Conservation (phyloP, 2,113 vertebrate species). For the Neomonachus schauinslandi region DNA sequence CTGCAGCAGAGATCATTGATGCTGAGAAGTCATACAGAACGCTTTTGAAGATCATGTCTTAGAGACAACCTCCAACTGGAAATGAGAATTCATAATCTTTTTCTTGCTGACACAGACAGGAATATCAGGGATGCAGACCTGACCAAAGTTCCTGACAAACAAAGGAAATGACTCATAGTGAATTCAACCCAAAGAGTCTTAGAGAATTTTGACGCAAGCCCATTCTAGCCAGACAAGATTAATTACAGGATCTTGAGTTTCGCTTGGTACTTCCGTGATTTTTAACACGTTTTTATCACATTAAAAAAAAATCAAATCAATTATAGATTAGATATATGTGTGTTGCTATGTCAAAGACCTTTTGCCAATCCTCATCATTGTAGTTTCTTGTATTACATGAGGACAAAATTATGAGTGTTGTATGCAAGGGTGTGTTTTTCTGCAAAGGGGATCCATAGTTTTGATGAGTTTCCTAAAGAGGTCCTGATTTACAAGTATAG, state of each 20-base stretch:
- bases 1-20: not conserved
- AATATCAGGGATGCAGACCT: not conserved
- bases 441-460: not conserved
- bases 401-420: not conserved
- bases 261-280: not conserved
- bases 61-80: not conserved
- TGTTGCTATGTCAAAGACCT: not conserved
- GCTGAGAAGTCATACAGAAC: not conserved
- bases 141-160: not conserved
- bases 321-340: not conserved
- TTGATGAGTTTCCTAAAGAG: not conserved
- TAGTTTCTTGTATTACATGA: not conserved
- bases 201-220: not conserved
- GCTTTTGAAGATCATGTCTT: not conserved
- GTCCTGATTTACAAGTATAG: not conserved
- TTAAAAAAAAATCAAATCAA: not conserved
- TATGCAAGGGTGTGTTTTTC: not conserved
- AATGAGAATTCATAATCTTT: not conserved
- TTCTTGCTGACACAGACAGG: slow-evolving; percentile 8
- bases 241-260: not conserved
- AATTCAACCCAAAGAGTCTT: not conserved
- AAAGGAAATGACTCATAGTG: slow-evolving; percentile 30
- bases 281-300: not conserved
- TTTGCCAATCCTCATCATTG: not conserved
- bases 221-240: not conserved